Evolutionary conservation across 2,888 invertebrate species (phyloP).

Genomic region (Syritta pipiens): DNA sequence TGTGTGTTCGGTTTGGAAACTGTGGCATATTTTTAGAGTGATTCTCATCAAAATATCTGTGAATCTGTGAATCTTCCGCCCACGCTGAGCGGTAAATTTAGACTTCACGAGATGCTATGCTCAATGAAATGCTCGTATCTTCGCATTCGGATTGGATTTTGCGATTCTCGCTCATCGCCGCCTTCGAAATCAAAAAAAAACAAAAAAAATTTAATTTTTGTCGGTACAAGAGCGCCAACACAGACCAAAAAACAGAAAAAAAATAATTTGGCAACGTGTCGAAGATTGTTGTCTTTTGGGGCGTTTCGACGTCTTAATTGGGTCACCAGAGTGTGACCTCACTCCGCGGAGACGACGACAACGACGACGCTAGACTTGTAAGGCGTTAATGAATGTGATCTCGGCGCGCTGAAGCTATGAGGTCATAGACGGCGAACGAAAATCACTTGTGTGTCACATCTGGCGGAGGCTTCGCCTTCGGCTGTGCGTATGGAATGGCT

Average conservation of each 20-base stretch:
- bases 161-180: neutral
- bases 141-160: slow-evolving; percentile 37
- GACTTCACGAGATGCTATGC: slow-evolving; percentile 60
- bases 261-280: slow-evolving; percentile 32
- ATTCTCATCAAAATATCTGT: slow-evolving; percentile 69
- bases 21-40: slow-evolving; percentile 67
- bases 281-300: slow-evolving; percentile 1
- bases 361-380: too few species aligned
- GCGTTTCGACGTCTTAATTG: slow-evolving; percentile 21
- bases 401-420: too few species aligned
- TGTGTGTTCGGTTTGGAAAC: slow-evolving; percentile 66
- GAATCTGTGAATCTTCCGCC: slow-evolving; percentile 65
- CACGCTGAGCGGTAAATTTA: slow-evolving; percentile 58
- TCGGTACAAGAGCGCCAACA: neutral
- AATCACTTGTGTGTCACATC: too few species aligned
- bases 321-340: slow-evolving; percentile 45
- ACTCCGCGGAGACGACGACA: slow-evolving; percentile 11
- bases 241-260: neutral
- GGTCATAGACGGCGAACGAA: too few species aligned
- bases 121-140: slow-evolving; percentile 65
- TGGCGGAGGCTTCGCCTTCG: too few species aligned
- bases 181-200: neutral
- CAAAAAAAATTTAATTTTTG: neutral
- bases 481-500: slow-evolving; percentile 3
- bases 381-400: too few species aligned